Percentiles rank a stretch among this genome's conserved stretches.
Conservation (phyloP, 2,797 vertebrate genomes). For the Garrulus glandarius region DNA sequence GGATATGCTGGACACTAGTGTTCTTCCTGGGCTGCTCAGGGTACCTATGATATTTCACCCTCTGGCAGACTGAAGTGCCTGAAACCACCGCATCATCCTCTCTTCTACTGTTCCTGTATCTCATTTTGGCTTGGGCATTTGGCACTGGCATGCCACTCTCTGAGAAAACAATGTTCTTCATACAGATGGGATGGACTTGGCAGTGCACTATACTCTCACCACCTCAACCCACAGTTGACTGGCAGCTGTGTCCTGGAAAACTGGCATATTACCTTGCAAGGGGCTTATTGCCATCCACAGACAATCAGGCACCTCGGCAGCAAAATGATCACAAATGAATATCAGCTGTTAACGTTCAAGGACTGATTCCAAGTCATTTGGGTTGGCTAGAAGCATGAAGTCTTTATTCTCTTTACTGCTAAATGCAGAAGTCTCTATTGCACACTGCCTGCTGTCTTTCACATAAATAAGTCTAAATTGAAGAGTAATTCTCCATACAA, state of each 20-base stretch:
- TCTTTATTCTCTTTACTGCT: constrained; percentile 5
- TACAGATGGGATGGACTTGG: constrained; percentile 11
- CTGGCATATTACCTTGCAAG: constrained; percentile 30
- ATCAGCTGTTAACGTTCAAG: constrained; percentile 33
- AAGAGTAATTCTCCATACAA: not conserved
- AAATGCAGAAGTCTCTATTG: not conserved
- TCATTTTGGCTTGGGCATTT: constrained; percentile 34
- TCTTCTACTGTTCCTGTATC: not conserved
- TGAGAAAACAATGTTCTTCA: constrained; percentile 11
- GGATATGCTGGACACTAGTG: not conserved
- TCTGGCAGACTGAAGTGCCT: not conserved
- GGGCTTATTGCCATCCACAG: constrained; percentile 34
- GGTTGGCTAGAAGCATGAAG: not conserved
- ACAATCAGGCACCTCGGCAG: not conserved
- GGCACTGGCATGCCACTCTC: not conserved
- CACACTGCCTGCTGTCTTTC: not conserved
- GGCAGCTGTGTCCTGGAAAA: constrained; percentile 51
- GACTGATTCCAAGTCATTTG: not conserved
- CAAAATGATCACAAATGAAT: constrained; percentile 45
- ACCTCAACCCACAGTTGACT: constrained; percentile 40
- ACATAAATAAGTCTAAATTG: not conserved
- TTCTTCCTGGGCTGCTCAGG: not conserved
- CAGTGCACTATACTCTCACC: not conserved
- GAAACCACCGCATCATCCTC: not conserved
- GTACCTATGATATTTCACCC: not conserved